Base-by-base conservation (phyloP, 2,797 vertebrate species). In the Erpetoichthys calabaricus region DNA sequence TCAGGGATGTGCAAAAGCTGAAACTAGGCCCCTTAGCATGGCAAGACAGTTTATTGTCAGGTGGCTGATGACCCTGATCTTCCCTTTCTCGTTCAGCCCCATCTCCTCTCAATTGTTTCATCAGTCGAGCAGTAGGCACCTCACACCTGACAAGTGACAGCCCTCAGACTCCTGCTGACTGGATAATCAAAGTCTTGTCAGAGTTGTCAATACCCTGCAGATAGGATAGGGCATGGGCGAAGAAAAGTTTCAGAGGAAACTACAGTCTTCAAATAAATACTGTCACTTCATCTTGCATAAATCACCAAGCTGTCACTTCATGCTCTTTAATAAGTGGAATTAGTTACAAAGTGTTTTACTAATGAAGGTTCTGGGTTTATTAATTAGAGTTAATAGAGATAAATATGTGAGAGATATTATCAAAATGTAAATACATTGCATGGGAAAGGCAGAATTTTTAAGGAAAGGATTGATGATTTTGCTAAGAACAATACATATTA, bases 111-210 rank as follows among this genome's bases (percentile, higher is more conserved):
- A 82, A 89, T 90, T 84, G 86, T 89, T 83, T 81, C 84, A 82
- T 89, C 88, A 83, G 79, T 73, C 66, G 64, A 65, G 75, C 80
- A 77, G 75, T 77, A 81, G 84, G 83, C 64, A 67, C 82, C 85
- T 87, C 82, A 75, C 73, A 80, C 83, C 89, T 91, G 89, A 91
- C 86, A 87, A 89, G 86, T 94, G 92, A 92, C 91, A 91, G 83
- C 85, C 82, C 84, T 81, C 80, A 79, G 82, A 83, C 87, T 87
- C 83, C 82, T 85, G 91, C 89, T 92, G 91, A 92, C 91, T 91
- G 86, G 87, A 85, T 91, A 94, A 95, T 97, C 92, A 89, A 92
- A 92, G 84, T 82, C 81, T 89, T 91, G 92, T 93, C 93, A 94
- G 86, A 87, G 81, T 86, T 96, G 92, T 90, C 92, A 90, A 95